Conservation (phyloP, 2,113 vertebrate species). For the Polypterus senegalus region DNA sequence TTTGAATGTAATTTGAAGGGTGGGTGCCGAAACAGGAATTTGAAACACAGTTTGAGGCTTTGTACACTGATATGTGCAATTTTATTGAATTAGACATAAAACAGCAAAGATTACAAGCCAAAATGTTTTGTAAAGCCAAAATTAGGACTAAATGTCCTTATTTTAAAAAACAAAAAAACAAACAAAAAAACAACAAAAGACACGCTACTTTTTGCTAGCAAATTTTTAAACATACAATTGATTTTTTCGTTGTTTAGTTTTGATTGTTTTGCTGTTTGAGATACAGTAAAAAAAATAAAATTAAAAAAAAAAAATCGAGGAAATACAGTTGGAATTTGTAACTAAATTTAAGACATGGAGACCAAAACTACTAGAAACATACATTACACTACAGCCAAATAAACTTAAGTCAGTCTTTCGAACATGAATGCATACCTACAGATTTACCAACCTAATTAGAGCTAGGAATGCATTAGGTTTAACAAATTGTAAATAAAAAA, state of each 20-base stretch:
- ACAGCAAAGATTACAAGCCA: slow-evolving; percentile 99
- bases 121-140: slow-evolving; percentile 76
- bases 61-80: slow-evolving; percentile 89
- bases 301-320: slow-evolving; percentile 78
- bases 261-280: slow-evolving; percentile 15
- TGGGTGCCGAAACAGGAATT: slow-evolving; percentile 92
- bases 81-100: slow-evolving; percentile 93
- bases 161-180: slow-evolving; percentile 18
- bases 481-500: slow-evolving; percentile 46
- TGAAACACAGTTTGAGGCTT: slow-evolving; percentile 90
- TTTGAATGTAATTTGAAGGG: slow-evolving; percentile 90
- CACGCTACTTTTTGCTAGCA: slow-evolving; percentile 62
- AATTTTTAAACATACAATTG: slow-evolving; percentile 88
- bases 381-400: slow-evolving; percentile 80
- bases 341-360: slow-evolving; percentile 79
- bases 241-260: slow-evolving; percentile 47
- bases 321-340: slow-evolving; percentile 63
- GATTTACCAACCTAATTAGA: slow-evolving; percentile 42
- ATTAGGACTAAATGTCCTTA: slow-evolving; percentile 34
- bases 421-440: slow-evolving; percentile 70
- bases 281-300: slow-evolving; percentile 57
- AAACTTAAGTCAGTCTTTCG: slow-evolving; percentile 68
- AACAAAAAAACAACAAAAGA: slow-evolving; percentile 43
- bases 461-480: slow-evolving; percentile 64
- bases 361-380: slow-evolving; percentile 82